phyloP scores from a whole-genome alignment of 2,797 vertebrate species.

The Momotus momota region DNA sequence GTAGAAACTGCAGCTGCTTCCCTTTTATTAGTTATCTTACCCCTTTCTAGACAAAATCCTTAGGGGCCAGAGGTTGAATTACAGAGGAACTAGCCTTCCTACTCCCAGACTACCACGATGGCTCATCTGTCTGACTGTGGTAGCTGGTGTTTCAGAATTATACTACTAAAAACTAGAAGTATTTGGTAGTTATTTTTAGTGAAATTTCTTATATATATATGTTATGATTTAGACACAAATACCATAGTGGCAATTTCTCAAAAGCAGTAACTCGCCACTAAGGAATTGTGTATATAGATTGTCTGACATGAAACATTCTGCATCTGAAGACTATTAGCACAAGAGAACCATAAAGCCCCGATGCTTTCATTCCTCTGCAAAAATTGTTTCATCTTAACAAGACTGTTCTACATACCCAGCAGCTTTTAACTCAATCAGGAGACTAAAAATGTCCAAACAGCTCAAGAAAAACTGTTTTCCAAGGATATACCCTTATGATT shows the following conservation, averaged over 20 bases:
- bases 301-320: background rate
- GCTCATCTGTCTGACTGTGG: background rate
- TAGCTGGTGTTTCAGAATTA: background rate
- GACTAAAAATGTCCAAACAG: background rate
- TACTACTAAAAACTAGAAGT: background rate
- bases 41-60: background rate
- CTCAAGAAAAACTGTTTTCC: background rate
- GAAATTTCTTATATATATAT: background rate
- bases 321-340: background rate
- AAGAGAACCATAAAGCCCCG: background rate
- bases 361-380: background rate
- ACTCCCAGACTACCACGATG: background rate
- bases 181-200: background rate
- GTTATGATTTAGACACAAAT: background rate
- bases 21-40: background rate
- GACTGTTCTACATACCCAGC: background rate
- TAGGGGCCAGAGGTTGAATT: background rate
- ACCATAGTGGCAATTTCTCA: background rate
- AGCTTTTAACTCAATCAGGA: background rate
- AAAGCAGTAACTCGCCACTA: background rate
- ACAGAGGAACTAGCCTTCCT: background rate
- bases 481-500: background rate
- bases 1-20: background rate
- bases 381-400: background rate
- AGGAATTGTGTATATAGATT: conserved; percentile 18